A percentile compares a stretch with the other conserved stretches of the same genome.
Conservation (phyloP, 2,888 invertebrate genomes). For the Empis stercorea region DNA sequence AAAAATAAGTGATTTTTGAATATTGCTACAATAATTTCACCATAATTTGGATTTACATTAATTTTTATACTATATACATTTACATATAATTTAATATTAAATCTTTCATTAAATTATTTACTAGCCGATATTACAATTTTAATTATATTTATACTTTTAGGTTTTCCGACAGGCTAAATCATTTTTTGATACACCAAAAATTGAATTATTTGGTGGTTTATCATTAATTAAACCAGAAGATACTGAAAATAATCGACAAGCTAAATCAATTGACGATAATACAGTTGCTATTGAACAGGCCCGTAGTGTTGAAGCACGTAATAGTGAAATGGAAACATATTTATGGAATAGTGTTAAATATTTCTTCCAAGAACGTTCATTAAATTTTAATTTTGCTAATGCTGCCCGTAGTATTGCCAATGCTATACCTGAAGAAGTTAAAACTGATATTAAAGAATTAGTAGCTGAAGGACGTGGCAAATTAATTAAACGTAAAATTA, state of each 20-base stretch:
- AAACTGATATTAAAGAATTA: conserved; percentile 41
- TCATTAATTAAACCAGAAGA: conserved; percentile 35
- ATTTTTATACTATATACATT: too few species aligned
- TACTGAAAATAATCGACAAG: conserved; percentile 27
- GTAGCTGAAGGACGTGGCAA: conserved; percentile 46
- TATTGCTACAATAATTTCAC: background rate
- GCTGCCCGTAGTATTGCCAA: conserved; percentile 39
- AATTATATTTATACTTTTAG: conserved; percentile 21
- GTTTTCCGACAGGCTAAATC: conserved; percentile 45
- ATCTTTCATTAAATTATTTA: too few species aligned
- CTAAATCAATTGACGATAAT: conserved; percentile 37
- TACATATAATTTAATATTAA: too few species aligned
- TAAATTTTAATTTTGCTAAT: conserved; percentile 39
- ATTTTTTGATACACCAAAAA: conserved; percentile 44
- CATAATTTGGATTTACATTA: background rate
- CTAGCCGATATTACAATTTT: background rate
- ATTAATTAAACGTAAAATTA: conserved; percentile 40
- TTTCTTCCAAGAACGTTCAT: conserved; percentile 44
- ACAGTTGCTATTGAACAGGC: conserved; percentile 39
- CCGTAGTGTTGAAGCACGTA: conserved; percentile 39
- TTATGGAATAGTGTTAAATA: conserved; percentile 40
- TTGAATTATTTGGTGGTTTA: conserved; percentile 44
- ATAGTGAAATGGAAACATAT: conserved; percentile 44
- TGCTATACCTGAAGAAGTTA: conserved; percentile 43
- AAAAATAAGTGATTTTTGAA: background rate